Evolutionary conservation across 2,797 vertebrate species (phyloP).

Genomic region (Pelochelys cantorii): DNA sequence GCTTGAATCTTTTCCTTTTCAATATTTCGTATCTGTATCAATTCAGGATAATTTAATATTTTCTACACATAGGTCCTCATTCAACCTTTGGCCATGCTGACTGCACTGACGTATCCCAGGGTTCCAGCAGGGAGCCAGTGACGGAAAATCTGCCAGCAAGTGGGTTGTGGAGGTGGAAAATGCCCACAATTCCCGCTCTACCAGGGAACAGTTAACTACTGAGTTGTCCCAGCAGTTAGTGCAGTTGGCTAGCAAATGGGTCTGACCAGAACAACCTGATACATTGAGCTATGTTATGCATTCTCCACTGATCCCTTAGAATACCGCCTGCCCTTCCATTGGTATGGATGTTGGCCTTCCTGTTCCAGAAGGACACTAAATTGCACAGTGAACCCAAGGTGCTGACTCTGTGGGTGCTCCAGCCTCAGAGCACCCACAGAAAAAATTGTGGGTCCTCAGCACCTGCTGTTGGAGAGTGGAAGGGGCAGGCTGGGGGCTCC

Average conservation of each 20-base stretch:
- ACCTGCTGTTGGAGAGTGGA: too few species aligned
- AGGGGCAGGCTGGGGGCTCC: too few species aligned
- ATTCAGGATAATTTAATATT: background rate
- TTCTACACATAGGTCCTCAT: background rate
- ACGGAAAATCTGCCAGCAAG: background rate
- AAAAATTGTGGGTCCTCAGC: too few species aligned
- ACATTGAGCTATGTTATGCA: too few species aligned
- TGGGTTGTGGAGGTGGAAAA: background rate
- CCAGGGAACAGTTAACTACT: background rate
- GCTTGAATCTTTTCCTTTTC: accelerated
- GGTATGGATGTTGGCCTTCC: background rate
- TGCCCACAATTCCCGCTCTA: accelerated
- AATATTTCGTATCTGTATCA: background rate
- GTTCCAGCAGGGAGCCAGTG: accelerated
- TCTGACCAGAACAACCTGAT: background rate
- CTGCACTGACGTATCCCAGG: background rate
- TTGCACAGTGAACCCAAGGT: background rate
- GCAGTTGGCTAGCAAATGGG: background rate
- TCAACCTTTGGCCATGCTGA: background rate
- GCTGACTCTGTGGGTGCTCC: too few species aligned
- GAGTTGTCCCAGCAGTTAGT: background rate
- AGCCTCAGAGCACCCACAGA: too few species aligned
- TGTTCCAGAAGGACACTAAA: background rate
- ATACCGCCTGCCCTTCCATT: background rate
- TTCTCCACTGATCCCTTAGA: background rate